phyloP scores from a whole-genome alignment of 2,888 invertebrate species.

The Drosophila glabriapex region DNA sequence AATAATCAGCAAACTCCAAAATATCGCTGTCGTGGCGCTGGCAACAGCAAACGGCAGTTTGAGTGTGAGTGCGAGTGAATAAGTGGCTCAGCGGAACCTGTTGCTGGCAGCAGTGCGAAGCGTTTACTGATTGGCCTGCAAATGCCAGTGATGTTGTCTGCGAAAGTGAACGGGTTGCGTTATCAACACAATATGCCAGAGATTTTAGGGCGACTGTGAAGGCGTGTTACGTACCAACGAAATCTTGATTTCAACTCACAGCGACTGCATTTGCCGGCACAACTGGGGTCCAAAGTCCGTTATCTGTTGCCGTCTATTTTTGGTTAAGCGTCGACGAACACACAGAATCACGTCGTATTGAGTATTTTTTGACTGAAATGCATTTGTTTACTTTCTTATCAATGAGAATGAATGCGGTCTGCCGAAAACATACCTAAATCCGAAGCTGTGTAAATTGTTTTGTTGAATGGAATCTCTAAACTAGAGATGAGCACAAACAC shows the following conservation, averaged over 20 bases:
- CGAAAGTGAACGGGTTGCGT: slow-evolving; percentile 35
- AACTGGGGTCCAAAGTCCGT: slow-evolving; percentile 46
- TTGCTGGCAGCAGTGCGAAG: slow-evolving; percentile 45
- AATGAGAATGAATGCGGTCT: not conserved
- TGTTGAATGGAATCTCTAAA: slow-evolving; percentile 7
- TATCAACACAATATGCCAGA: slow-evolving; percentile 26
- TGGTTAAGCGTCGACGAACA: slow-evolving; percentile 7
- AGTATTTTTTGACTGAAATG: slow-evolving; percentile 2
- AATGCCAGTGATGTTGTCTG: slow-evolving; percentile 22
- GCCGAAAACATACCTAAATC: slow-evolving; percentile 13
- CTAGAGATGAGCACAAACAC: slow-evolving; percentile 28
- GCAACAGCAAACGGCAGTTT: slow-evolving; percentile 2
- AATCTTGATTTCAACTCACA: slow-evolving; percentile 18
- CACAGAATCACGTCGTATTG: not conserved
- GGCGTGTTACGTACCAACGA: slow-evolving; percentile 29
- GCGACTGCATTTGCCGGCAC: slow-evolving; percentile 42
- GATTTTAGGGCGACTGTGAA: slow-evolving; percentile 1
- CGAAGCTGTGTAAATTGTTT: slow-evolving; percentile 25
- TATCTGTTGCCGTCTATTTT: slow-evolving; percentile 17
- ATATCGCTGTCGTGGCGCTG: slow-evolving; percentile 37
- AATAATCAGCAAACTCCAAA: slow-evolving; percentile 6
- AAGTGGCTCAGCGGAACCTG: slow-evolving; percentile 45
- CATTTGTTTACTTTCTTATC: slow-evolving; percentile 26
- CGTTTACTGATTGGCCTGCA: slow-evolving; percentile 26
- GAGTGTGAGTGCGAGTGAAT: slow-evolving; percentile 11